These are phyloP conservation scores for Patella vulgata DNA, from an alignment of 1,140 invertebrate species.

Conservation along the genomic window DNA sequence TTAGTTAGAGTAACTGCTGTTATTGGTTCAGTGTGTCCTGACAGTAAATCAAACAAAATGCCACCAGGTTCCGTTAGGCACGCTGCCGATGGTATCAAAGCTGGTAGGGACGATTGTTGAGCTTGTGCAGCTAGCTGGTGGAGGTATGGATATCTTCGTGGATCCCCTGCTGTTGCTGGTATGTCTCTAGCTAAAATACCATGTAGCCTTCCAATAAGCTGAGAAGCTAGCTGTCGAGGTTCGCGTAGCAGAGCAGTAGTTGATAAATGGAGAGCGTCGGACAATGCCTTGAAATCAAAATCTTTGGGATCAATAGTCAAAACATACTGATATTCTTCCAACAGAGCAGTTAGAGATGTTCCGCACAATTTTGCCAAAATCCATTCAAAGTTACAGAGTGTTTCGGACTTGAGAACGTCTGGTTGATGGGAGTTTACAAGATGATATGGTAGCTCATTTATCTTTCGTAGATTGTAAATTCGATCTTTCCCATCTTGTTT, in stretches of 20 bases:
- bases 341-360: slow-evolving; percentile 87
- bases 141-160: slow-evolving; percentile 54
- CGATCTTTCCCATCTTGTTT: slow-evolving; percentile 68
- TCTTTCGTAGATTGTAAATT: slow-evolving; percentile 82
- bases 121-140: slow-evolving; percentile 49
- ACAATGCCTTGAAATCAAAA: slow-evolving; percentile 90
- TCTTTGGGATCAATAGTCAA: slow-evolving; percentile 79
- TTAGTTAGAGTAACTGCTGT: slow-evolving; percentile 56
- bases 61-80: slow-evolving; percentile 62
- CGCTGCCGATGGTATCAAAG: slow-evolving; percentile 54
- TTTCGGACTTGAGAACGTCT: slow-evolving; percentile 89
- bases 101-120: slow-evolving; percentile 47
- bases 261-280: slow-evolving; percentile 88
- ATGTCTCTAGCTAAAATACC: slow-evolving; percentile 51
- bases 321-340: slow-evolving; percentile 93
- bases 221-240: slow-evolving; percentile 94
- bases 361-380: slow-evolving; percentile 94
- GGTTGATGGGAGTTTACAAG: slow-evolving; percentile 83
- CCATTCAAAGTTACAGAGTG: slow-evolving; percentile 98
- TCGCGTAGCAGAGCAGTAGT: slow-evolving; percentile 79
- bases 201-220: slow-evolving; percentile 86
- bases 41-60: slow-evolving; percentile 57
- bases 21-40: slow-evolving; percentile 58
- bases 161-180: slow-evolving; percentile 53
- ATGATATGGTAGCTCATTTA: slow-evolving; percentile 85